Percentiles rank a stretch among this genome's conserved stretches.
phyloP scores from a whole-genome alignment of 2,888 invertebrate species.

The Macrosiphum euphorbiae region DNA sequence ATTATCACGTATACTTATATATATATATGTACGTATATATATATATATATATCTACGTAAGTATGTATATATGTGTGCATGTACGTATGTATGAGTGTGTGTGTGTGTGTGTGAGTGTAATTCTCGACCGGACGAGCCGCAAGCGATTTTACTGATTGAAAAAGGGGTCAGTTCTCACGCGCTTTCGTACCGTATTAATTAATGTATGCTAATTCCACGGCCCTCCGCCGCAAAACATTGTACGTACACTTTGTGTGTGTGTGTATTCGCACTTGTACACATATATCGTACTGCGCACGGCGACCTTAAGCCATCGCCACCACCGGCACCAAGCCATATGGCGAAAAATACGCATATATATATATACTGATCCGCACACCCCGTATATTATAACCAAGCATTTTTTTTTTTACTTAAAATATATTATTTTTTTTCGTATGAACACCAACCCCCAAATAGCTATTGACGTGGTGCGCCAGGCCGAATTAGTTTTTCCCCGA shows the following conservation, averaged over 20 bases:
- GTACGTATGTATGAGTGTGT: no score
- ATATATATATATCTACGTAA: no score
- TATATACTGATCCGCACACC: background rate
- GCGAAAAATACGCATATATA: background rate
- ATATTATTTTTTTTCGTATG: background rate
- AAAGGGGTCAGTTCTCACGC: conserved; percentile 56
- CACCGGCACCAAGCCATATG: background rate
- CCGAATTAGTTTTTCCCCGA: background rate
- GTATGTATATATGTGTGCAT: no score
- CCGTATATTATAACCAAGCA: background rate
- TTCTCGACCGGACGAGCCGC: conserved; percentile 19
- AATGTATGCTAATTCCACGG: conserved; percentile 48
- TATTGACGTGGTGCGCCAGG: background rate
- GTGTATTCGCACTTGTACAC: background rate
- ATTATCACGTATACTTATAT: conserved; percentile 6
- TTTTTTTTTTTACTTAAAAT: background rate
- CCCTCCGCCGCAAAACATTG: conserved; percentile 15
- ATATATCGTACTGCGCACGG: background rate
- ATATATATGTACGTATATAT: no score
- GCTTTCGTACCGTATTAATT: conserved; percentile 39
- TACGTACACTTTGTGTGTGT: background rate
- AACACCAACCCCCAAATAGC: background rate
- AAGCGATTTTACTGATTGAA: conserved; percentile 50
- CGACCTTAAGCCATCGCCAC: background rate
- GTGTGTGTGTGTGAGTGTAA: background rate